These are phyloP conservation scores for Daphoenositta chrysoptera DNA, from an alignment of 2,113 vertebrate genomes.

Conservation along the genomic window DNA sequence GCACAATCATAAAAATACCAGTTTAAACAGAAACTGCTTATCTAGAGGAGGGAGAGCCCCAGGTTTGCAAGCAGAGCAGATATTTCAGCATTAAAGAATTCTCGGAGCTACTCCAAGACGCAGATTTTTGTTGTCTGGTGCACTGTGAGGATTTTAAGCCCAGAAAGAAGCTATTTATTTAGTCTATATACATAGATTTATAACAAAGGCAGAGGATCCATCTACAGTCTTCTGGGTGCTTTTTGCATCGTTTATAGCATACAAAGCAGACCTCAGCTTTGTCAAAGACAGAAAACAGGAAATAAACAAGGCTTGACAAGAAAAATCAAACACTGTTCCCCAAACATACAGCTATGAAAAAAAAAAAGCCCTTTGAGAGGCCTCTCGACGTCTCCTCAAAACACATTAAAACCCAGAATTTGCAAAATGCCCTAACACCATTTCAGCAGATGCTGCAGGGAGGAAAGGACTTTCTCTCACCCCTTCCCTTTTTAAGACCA, in stretches of 20 bases:
- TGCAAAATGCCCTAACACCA: background rate
- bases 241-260: background rate
- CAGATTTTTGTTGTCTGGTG: slow-evolving; percentile 41
- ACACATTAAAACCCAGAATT: background rate
- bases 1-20: background rate
- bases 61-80: background rate
- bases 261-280: background rate
- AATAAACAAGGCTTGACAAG: background rate
- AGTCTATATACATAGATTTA: slow-evolving; percentile 30
- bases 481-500: background rate
- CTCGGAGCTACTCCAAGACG: slow-evolving; percentile 51
- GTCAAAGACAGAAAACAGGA: background rate
- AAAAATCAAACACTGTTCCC: background rate
- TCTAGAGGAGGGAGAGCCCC: background rate
- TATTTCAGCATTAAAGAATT: slow-evolving; percentile 52
- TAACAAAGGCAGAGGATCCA: background rate
- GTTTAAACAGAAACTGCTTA: background rate
- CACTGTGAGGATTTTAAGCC: slow-evolving; percentile 22
- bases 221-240: background rate
- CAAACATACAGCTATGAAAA: background rate
- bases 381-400: background rate
- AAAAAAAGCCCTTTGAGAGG: background rate
- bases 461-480: background rate
- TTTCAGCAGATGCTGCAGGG: background rate
- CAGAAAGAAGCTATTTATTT: slow-evolving; percentile 56